phyloP scores from a whole-genome alignment of 2,113 vertebrate species.

The Silurus asotus region DNA sequence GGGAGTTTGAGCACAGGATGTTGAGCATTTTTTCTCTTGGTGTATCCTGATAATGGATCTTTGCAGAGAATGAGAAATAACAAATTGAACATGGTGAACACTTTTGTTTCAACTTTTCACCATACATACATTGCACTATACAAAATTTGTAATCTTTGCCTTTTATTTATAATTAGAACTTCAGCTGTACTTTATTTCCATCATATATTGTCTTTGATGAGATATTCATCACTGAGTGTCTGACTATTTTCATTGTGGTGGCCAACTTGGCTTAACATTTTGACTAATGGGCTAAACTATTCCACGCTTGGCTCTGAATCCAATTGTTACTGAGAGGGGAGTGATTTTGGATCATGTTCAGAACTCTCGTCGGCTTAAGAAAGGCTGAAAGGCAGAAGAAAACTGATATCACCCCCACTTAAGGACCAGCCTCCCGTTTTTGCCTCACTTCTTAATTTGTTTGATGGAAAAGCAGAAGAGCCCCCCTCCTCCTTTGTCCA shows the following conservation, averaged over 20 bases:
- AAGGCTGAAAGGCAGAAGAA: conserved; percentile 47
- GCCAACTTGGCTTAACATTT: conserved; percentile 5
- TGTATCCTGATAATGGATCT: background rate
- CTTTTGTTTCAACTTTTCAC: conserved; percentile 1
- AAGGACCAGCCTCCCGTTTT: conserved; percentile 44
- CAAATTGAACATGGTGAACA: background rate
- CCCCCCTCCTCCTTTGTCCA: conserved; percentile 50
- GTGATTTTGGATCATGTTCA: conserved; percentile 50
- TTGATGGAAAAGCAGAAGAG: conserved; percentile 53
- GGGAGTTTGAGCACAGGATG: conserved; percentile 25
- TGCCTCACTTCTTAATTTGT: conserved; percentile 48
- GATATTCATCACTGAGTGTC: conserved; percentile 1
- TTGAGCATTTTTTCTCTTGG: background rate
- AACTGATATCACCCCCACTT: conserved; percentile 55
- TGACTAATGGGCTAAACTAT: conserved; percentile 40
- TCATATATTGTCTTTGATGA: conserved; percentile 18
- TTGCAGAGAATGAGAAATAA: background rate
- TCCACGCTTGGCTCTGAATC: conserved; percentile 26
- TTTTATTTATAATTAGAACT: background rate
- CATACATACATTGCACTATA: too few species aligned
- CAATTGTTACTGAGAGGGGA: conserved; percentile 34
- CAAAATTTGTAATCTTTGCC: background rate
- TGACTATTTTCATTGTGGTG: conserved; percentile 24
- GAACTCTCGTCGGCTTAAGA: conserved; percentile 39
- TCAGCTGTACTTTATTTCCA: background rate